phyloP scores from a whole-genome alignment of 2,888 invertebrate species.

The Andricus curvator region DNA sequence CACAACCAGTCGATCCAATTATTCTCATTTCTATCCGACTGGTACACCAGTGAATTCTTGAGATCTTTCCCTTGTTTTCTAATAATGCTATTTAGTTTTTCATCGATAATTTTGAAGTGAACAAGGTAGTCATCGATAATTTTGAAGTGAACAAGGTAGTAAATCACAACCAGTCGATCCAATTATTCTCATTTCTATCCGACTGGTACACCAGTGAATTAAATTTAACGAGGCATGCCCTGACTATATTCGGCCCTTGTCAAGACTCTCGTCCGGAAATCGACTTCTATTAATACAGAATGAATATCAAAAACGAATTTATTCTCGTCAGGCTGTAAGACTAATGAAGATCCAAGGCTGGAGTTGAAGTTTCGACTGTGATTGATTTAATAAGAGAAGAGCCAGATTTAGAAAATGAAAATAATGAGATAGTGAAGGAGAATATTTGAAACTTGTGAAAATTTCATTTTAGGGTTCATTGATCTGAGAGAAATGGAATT shows the following conservation, averaged over 20 bases:
- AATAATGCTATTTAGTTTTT: background rate
- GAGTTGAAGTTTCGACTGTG: background rate
- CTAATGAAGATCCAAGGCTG: conserved; percentile 1
- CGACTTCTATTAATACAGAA: conserved; percentile 34
- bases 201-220: conserved; percentile 1
- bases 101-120: no score
- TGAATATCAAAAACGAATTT: conserved; percentile 10
- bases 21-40: conserved; percentile 5
- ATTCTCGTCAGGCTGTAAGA: background rate
- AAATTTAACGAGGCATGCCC: conserved; percentile 19
- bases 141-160: background rate
- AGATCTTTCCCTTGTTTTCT: background rate
- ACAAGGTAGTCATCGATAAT: background rate
- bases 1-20: conserved; percentile 2
- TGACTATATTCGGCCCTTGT: background rate
- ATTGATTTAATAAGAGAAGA: background rate
- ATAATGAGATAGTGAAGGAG: background rate
- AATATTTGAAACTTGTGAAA: background rate
- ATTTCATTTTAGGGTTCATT: background rate
- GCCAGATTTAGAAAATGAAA: background rate
- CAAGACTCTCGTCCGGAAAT: conserved; percentile 13
- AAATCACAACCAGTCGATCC: conserved; percentile 9
- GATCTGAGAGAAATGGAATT: background rate
- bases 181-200: conserved; percentile 15
- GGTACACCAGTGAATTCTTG: background rate